Base-by-base conservation (phyloP, 2,888 invertebrate species). In the Rhimphoctona megacephalus region DNA sequence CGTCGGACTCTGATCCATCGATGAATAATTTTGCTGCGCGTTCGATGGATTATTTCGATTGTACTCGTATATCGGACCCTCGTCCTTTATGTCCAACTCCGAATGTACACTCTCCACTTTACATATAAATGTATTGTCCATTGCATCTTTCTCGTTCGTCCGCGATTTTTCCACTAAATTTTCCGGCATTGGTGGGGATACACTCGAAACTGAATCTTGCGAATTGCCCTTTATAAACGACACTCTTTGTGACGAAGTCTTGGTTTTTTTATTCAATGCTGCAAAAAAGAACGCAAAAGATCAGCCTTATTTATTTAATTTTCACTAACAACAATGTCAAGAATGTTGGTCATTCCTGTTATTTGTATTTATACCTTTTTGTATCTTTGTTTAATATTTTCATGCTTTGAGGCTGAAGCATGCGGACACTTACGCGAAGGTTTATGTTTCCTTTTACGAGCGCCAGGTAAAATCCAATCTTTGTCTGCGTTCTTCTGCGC, bases 391-490 rank as follows among this genome's bases (percentile, higher is more conserved):
- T 22, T 9, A 19, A 6, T 54, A 0, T n/a, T 22, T 49, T 36
- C 5, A 43, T 2, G 14, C 11, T n/a, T n/a, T 33, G 17, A 2
- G 7, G 2, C n/a, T 43, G 11, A 9, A 11, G 11, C 2, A 14
- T 39, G 6, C 19, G n/a, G 7, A 33, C 52, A 88, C 90, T 91
- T 66, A 92, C 90, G 92, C 92, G 88, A 46, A 90, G 94, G 92
- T 91, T 93, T 94, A 90, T 90, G 91, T 90, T 93, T 93, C 91
- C 93, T 92, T 89, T 92, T 94, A 88, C 94, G 92, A 90, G 92
- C 90, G 89, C 93, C 86, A 74, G 94, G 94, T 91, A 94, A 76
- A 83, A 93, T 91, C 94, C 94, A 94, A 88, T 94, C 94, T 89
- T 94, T 91, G 89, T 94, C 94, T 72, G 94, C 93, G 90, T 94